These are phyloP conservation scores for Malthinus seriepunctatus DNA, from an alignment of 2,888 invertebrate genomes.

Conservation along the genomic window DNA sequence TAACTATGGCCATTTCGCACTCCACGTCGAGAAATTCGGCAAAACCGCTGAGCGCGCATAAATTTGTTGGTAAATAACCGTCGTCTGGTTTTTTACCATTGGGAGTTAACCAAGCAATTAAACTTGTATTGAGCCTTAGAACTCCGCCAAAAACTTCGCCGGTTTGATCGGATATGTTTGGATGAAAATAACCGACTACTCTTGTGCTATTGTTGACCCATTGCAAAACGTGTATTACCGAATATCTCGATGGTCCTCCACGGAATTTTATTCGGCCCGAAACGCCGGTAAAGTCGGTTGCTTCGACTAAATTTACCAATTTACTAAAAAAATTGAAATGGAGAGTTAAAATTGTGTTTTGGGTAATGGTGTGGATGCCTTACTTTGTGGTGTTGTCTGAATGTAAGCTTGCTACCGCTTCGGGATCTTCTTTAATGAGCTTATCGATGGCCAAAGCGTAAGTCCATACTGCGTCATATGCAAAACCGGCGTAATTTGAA, in stretches of 20 bases:
- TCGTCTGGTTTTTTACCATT: slow-evolving; percentile 68
- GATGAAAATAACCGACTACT: slow-evolving; percentile 63
- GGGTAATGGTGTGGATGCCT: no score
- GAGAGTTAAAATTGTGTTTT: no score
- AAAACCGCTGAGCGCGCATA: slow-evolving; percentile 70
- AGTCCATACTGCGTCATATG: slow-evolving; percentile 83
- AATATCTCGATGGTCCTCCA: slow-evolving; percentile 69
- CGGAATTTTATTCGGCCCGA: slow-evolving; percentile 73
- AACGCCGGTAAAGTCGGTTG: slow-evolving; percentile 73
- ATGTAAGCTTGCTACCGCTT: slow-evolving; percentile 60
- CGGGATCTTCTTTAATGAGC: slow-evolving; percentile 64
- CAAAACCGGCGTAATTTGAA: slow-evolving; percentile 73
- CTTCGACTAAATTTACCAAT: slow-evolving; percentile 64
- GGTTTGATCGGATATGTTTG: slow-evolving; percentile 55
- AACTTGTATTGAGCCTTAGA: slow-evolving; percentile 59
- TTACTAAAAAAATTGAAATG: no score
- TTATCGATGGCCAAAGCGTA: slow-evolving; percentile 73
- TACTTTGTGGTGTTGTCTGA: slow-evolving; percentile 58
- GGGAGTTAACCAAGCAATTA: slow-evolving; percentile 67
- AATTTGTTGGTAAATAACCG: slow-evolving; percentile 62
- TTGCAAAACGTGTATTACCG: slow-evolving; percentile 64
- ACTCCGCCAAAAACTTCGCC: slow-evolving; percentile 58
- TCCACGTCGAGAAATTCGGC: slow-evolving; percentile 68
- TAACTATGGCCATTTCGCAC: slow-evolving; percentile 74
- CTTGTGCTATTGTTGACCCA: slow-evolving; percentile 58